These are phyloP conservation scores for Chrysopa pallens DNA, from an alignment of 1,140 invertebrate species.

Conservation along the genomic window DNA sequence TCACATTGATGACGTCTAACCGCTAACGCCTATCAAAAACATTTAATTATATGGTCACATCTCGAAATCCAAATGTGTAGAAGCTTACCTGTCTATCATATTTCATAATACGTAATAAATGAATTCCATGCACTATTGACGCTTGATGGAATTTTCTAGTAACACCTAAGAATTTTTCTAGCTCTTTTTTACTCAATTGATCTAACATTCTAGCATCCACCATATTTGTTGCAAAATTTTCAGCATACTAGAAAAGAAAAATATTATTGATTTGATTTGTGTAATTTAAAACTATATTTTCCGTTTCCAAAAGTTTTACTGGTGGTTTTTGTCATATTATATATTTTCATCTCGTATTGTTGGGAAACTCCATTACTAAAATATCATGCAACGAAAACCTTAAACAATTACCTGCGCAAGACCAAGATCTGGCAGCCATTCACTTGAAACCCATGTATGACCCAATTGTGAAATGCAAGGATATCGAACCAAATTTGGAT, in stretches of 20 bases:
- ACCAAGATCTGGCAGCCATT: slow-evolving; percentile 82
- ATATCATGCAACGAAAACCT: too few species aligned
- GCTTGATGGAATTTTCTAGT: slow-evolving; percentile 86
- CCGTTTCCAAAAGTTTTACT: too few species aligned
- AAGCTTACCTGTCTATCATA: slow-evolving; percentile 71
- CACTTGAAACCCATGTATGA: slow-evolving; percentile 80
- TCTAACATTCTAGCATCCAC: slow-evolving; percentile 85
- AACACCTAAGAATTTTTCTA: slow-evolving; percentile 80
- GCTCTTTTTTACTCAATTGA: slow-evolving; percentile 79
- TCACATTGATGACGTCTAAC: slow-evolving; percentile 76
- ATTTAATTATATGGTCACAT: neutral
- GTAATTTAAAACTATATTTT: too few species aligned
- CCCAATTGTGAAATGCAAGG: slow-evolving; percentile 69
- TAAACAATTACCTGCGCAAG: slow-evolving; percentile 42
- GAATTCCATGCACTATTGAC: slow-evolving; percentile 82
- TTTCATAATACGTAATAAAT: slow-evolving; percentile 76
- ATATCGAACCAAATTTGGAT: slow-evolving; percentile 69
- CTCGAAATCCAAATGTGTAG: neutral
- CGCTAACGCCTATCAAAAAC: slow-evolving; percentile 48
- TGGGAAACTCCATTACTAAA: too few species aligned
- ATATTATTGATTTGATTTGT: too few species aligned
- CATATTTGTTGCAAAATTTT: slow-evolving; percentile 73
- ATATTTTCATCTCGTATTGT: too few species aligned
- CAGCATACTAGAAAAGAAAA: slow-evolving; percentile 45
- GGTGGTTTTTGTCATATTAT: too few species aligned